phyloP scores from a whole-genome alignment of 2,888 invertebrate species.

The Ornithoptera priamus region DNA sequence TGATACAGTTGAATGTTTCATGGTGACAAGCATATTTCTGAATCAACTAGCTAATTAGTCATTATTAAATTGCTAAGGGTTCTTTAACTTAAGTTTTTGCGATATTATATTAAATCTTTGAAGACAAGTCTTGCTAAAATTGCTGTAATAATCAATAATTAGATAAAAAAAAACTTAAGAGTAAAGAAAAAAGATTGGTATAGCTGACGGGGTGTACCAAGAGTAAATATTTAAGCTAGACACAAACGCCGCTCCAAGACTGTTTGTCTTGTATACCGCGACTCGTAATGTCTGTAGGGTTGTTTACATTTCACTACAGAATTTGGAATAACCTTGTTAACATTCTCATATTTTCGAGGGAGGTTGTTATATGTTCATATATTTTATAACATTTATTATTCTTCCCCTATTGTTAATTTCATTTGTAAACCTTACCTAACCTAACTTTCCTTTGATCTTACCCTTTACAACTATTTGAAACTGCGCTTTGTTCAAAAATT shows the following conservation, averaged over 20 bases:
- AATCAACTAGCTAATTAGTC: too few species aligned
- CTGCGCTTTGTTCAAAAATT: not conserved
- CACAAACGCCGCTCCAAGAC: conserved; percentile 52
- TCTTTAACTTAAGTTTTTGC: too few species aligned
- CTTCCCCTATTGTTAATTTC: not conserved
- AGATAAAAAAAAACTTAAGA: not conserved
- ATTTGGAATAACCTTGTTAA: conserved; percentile 66
- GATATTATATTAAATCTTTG: not conserved
- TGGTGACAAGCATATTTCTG: too few species aligned
- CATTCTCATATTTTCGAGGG: conserved; percentile 45
- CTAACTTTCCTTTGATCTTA: not conserved
- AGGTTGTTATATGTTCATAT: conserved; percentile 19
- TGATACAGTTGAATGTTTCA: too few species aligned
- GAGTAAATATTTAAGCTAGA: conserved; percentile 68
- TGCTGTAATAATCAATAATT: not conserved
- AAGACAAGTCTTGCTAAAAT: not conserved
- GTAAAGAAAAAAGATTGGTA: conserved; percentile 22
- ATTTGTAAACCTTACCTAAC: not conserved
- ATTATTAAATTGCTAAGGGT: too few species aligned
- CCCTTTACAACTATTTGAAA: not conserved
- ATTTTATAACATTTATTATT: conserved; percentile 22
- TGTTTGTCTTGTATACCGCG: conserved; percentile 69
- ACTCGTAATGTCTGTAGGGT: conserved; percentile 64
- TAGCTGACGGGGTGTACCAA: conserved; percentile 38
- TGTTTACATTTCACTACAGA: conserved; percentile 66